Evolutionary conservation across 2,888 invertebrate genomes (phyloP).

Genomic region (Andrena praecox): DNA sequence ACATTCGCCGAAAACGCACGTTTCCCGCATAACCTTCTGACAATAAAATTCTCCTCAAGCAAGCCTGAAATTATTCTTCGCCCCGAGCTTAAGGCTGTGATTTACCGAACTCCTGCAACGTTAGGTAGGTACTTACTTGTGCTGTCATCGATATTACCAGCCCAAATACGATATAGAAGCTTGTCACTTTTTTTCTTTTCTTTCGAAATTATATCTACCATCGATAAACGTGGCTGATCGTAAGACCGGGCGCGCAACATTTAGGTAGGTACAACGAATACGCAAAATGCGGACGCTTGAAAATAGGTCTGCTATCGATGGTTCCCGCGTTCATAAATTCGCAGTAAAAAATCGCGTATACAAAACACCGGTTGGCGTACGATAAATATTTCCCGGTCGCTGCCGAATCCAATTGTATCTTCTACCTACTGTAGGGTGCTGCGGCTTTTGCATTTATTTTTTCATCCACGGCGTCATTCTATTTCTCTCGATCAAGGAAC

Average conservation of each 20-base stretch:
- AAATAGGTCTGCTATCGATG: slow-evolving; percentile 68
- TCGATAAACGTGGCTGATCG: slow-evolving; percentile 3
- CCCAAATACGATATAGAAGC: background rate
- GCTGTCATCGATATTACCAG: background rate
- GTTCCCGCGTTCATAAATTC: slow-evolving; percentile 59
- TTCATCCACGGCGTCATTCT: slow-evolving; percentile 10
- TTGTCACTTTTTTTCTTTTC: background rate
- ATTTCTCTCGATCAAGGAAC: slow-evolving; percentile 3
- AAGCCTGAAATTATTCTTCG: background rate
- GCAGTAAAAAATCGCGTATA: slow-evolving; percentile 56
- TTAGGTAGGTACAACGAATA: slow-evolving; percentile 9
- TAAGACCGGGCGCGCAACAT: background rate
- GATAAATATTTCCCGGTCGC: slow-evolving; percentile 62
- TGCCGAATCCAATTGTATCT: slow-evolving; percentile 59
- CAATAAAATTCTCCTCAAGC: background rate
- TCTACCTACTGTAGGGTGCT: slow-evolving; percentile 3
- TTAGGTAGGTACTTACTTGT: no score
- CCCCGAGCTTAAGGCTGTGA: no score
- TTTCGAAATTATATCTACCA: background rate
- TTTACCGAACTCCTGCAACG: no score
- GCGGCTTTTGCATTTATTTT: slow-evolving; percentile 50
- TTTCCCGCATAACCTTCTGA: background rate
- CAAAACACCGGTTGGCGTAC: slow-evolving; percentile 59
- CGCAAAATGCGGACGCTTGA: slow-evolving; percentile 47
- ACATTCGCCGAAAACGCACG: background rate